Conservation (phyloP, 2,113 vertebrate genomes). For the Megaleporinus macrocephalus region DNA sequence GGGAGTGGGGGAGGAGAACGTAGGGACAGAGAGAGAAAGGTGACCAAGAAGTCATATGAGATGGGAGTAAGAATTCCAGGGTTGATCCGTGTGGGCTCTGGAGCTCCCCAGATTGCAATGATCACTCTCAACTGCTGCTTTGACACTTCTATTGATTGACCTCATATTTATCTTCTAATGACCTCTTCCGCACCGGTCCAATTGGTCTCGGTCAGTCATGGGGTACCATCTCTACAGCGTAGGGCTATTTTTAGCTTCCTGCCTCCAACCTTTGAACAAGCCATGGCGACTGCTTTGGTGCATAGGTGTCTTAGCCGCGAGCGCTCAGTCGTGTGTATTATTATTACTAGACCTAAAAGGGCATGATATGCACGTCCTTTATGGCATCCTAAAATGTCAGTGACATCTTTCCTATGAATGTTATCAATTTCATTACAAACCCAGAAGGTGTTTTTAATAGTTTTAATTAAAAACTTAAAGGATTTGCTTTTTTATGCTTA, state of each 20-base stretch:
- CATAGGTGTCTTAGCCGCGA: background rate
- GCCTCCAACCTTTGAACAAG: background rate
- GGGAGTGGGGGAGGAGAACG: background rate
- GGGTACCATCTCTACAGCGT: background rate
- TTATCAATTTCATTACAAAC: background rate
- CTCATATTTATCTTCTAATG: slow-evolving; percentile 60
- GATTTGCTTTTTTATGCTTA: background rate
- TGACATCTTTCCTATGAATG: background rate
- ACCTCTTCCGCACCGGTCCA: slow-evolving; percentile 34
- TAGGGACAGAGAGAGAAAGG: background rate
- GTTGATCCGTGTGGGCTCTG: slow-evolving; percentile 50
- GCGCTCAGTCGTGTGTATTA: background rate
- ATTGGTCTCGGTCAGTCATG: background rate
- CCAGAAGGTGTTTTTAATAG: background rate
- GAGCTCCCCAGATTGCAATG: slow-evolving; percentile 39
- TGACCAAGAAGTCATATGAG: background rate
- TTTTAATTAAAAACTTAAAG: background rate
- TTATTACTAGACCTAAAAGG: background rate
- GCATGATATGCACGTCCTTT: background rate
- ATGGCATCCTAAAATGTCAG: background rate
- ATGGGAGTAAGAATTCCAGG: slow-evolving; percentile 11
- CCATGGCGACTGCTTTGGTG: background rate
- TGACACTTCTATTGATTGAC: slow-evolving; percentile 65
- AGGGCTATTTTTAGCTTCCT: slow-evolving; percentile 18
- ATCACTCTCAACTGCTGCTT: slow-evolving; percentile 64